These are phyloP conservation scores for Bryconaethiops microstoma DNA, from an alignment of 2,797 vertebrate species.

Conservation along the genomic window DNA sequence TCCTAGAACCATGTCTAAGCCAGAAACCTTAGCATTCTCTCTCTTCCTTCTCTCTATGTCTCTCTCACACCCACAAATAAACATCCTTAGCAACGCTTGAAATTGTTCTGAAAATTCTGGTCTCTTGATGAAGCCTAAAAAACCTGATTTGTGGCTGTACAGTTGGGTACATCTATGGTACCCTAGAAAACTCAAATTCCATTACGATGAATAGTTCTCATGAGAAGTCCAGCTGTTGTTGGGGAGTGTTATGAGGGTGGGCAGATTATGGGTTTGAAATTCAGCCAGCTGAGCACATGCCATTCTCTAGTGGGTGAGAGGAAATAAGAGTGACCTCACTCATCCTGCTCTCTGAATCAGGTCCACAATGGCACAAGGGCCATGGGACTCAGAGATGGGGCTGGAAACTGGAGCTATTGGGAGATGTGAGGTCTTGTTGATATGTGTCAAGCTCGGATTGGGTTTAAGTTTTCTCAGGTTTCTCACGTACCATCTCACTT, in stretches of 20 bases:
- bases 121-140: background rate
- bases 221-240: conserved; percentile 38
- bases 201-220: conserved; percentile 14
- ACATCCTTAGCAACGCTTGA: background rate
- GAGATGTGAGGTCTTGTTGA: background rate
- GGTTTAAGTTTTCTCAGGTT: background rate
- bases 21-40: no score
- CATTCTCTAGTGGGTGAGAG: conserved; percentile 50
- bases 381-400: background rate
- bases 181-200: conserved; percentile 30
- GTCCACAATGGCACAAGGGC: background rate
- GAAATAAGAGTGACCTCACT: conserved; percentile 45
- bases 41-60: no score
- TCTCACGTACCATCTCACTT: no score
- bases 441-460: background rate
- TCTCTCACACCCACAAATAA: conserved; percentile 1
- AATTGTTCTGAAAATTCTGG: background rate
- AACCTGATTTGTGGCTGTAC: background rate
- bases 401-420: background rate
- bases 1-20: no score
- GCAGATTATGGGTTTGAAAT: conserved; percentile 48
- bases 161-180: background rate
- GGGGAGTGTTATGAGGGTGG: conserved; percentile 25
- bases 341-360: conserved; percentile 23
- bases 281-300: conserved; percentile 48